Conservation (phyloP, 2,113 vertebrate genomes). For the Anser cygnoides region DNA sequence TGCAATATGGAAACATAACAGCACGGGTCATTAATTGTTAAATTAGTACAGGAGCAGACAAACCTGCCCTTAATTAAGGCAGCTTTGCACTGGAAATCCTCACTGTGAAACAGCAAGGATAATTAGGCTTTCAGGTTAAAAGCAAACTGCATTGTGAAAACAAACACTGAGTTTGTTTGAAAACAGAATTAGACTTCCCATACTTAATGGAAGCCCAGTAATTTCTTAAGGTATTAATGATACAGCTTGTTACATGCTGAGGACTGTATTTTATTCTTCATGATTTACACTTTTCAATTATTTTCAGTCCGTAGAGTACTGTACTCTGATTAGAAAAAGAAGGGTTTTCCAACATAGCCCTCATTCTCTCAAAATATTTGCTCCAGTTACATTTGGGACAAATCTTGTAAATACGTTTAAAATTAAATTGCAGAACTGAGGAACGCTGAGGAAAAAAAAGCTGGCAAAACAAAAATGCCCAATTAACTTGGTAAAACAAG, state of each 20-base stretch:
- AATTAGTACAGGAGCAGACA: constrained; percentile 33
- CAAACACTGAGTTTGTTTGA: constrained; percentile 65
- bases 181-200: constrained; percentile 69
- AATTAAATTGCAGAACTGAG: not conserved
- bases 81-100: constrained; percentile 57
- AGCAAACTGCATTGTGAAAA: constrained; percentile 25
- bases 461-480: not conserved
- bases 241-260: not conserved
- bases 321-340: not conserved
- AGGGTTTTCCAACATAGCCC: not conserved
- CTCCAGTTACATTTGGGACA: not conserved
- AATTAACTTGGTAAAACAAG: not conserved
- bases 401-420: not conserved
- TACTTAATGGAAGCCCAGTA: constrained; percentile 43
- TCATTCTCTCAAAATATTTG: not conserved
- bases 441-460: accelerated
- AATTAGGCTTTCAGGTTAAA: constrained; percentile 66
- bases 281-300: not conserved
- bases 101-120: constrained; percentile 55
- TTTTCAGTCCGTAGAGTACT: not conserved
- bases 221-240: constrained; percentile 70
- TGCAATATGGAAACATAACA: not conserved
- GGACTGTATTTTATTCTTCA: constrained; percentile 1
- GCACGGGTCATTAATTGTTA: constrained; percentile 13
- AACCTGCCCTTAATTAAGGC: constrained; percentile 53